phyloP scores from a whole-genome alignment of 2,113 vertebrate genomes.

The Guaruba guarouba region DNA sequence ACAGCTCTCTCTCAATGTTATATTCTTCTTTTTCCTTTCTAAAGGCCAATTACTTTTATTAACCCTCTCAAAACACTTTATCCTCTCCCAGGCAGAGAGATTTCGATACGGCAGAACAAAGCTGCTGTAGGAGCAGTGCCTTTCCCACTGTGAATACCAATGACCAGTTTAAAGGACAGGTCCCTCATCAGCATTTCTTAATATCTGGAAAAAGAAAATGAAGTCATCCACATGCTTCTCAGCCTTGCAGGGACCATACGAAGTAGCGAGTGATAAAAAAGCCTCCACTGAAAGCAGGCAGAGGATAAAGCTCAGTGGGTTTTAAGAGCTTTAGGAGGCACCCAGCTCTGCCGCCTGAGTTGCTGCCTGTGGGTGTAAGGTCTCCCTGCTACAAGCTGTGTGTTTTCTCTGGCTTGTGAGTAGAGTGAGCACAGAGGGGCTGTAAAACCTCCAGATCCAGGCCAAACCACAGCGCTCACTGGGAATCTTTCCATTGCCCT shows the following conservation, averaged over 20 bases:
- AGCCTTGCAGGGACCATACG: background rate
- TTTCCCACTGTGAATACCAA: background rate
- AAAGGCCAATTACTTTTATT: constrained; percentile 8
- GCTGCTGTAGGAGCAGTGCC: background rate
- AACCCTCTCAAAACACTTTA: background rate
- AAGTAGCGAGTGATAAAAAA: background rate
- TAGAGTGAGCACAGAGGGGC: background rate
- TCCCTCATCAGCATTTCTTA: background rate
- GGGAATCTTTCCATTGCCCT: background rate
- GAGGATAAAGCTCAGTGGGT: background rate
- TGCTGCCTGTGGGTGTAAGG: background rate
- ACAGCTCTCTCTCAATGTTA: background rate
- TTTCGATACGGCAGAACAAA: background rate
- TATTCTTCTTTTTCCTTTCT: background rate
- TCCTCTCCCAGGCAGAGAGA: background rate
- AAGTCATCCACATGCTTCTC: background rate
- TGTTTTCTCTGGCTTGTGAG: background rate
- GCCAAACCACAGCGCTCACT: background rate
- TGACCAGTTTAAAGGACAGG: background rate
- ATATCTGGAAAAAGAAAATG: background rate
- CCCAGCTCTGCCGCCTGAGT: background rate
- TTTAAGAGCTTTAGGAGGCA: background rate
- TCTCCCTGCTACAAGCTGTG: accelerated
- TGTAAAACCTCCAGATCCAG: background rate
- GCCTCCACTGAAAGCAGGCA: background rate